phyloP scores from a whole-genome alignment of 2,797 vertebrate species.

The Microhierax caerulescens region DNA sequence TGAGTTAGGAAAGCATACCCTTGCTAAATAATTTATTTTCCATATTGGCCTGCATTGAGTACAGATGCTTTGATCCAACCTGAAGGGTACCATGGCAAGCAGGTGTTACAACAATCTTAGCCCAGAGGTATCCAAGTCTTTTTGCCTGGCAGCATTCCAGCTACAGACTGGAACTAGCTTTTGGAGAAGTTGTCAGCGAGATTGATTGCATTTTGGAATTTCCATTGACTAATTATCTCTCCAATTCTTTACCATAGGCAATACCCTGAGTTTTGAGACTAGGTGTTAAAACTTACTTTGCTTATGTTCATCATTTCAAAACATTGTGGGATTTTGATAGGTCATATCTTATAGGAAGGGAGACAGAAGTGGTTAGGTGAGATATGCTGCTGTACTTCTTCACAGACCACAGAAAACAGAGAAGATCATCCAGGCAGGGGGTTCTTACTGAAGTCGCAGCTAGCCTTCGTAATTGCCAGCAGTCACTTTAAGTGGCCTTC shows the following conservation, averaged over 20 bases:
- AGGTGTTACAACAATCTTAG: slow-evolving; percentile 52
- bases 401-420: neutral
- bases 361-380: neutral
- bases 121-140: slow-evolving; percentile 42
- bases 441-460: neutral
- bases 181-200: slow-evolving; percentile 69
- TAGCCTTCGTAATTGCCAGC: neutral
- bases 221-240: slow-evolving; percentile 68
- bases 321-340: neutral
- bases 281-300: neutral
- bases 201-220: slow-evolving; percentile 69
- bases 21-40: slow-evolving; percentile 55
- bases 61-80: slow-evolving; percentile 29
- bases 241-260: slow-evolving; percentile 53
- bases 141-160: slow-evolving; percentile 58
- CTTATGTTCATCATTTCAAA: neutral
- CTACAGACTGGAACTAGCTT: slow-evolving; percentile 49
- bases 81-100: slow-evolving; percentile 46
- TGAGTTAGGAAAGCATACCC: neutral
- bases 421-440: neutral
- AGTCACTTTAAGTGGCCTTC: neutral
- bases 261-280: slow-evolving; percentile 8
- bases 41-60: neutral
- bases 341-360: neutral
- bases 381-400: neutral